phyloP scores from a whole-genome alignment of 2,113 vertebrate species.

The Cebidichthys violaceus region DNA sequence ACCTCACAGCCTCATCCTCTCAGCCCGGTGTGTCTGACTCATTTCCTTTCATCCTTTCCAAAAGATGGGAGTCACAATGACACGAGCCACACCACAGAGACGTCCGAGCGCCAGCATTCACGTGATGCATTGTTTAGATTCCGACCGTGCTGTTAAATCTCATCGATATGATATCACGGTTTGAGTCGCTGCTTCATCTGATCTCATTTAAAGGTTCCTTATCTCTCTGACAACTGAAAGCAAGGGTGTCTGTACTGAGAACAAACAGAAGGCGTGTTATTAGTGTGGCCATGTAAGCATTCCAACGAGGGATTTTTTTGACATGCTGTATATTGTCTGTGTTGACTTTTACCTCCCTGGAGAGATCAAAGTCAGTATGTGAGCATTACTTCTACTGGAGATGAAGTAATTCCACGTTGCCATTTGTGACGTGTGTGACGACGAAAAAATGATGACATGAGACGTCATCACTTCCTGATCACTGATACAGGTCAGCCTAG shows the following conservation, averaged over 20 bases:
- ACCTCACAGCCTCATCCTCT: neutral
- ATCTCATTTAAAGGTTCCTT: constrained; percentile 29
- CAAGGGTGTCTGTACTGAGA: neutral
- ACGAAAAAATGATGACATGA: too few relatives aligned
- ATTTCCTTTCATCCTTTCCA: constrained; percentile 40
- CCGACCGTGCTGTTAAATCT: constrained; percentile 6
- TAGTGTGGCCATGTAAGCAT: constrained; percentile 13
- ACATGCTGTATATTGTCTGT: constrained; percentile 4
- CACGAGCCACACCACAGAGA: constrained; percentile 15
- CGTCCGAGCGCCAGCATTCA: neutral
- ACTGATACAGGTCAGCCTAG: neutral
- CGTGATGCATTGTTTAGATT: constrained; percentile 12
- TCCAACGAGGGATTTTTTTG: constrained; percentile 10
- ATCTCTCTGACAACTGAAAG: constrained; percentile 32
- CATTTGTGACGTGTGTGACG: too few relatives aligned
- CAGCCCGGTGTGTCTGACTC: constrained; percentile 18
- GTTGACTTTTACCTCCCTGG: constrained; percentile 22
- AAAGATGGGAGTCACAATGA: constrained; percentile 15
- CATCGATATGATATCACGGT: neutral
- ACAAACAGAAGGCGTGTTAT: constrained; percentile 26
- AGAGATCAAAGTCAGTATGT: neutral
- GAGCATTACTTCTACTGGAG: too few relatives aligned
- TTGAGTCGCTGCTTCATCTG: constrained; percentile 42
- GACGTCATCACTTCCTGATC: neutral
- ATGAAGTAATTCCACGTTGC: too few relatives aligned